phyloP scores from a whole-genome alignment of 1,140 invertebrate species.

The Leptinotarsa undecemlineata region DNA sequence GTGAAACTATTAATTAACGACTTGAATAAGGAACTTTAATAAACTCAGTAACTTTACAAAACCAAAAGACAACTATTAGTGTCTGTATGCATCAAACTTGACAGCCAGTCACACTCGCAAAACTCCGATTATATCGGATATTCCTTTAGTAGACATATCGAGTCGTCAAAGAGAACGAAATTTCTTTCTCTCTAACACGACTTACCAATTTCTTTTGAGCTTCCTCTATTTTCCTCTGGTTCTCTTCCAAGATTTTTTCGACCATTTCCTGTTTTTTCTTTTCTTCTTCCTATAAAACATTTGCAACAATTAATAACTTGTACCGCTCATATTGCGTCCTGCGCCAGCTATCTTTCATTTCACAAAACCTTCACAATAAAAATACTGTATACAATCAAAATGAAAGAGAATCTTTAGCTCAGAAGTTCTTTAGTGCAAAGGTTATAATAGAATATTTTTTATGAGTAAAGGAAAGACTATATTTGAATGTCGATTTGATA shows the following conservation, averaged over 20 bases:
- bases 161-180: too few species aligned
- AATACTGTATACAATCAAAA: background rate
- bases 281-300: constrained; percentile 89
- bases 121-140: too few species aligned
- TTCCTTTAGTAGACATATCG: too few species aligned
- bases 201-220: constrained; percentile 92
- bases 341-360: constrained; percentile 39
- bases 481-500: too few species aligned
- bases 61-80: too few species aligned
- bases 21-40: too few species aligned
- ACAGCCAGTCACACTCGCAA: too few species aligned
- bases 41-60: too few species aligned
- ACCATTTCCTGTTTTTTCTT: constrained; percentile 90
- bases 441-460: too few species aligned
- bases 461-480: too few species aligned
- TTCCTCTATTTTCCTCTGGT: constrained; percentile 96
- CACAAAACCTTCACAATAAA: constrained; percentile 15
- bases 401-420: background rate
- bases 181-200: constrained; percentile 2
- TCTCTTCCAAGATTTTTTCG: constrained; percentile 95
- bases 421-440: constrained; percentile 3
- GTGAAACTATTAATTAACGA: too few species aligned
- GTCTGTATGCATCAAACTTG: too few species aligned
- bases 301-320: constrained; percentile 35
- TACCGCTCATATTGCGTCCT: constrained; percentile 30